A percentile compares a stretch with the other conserved stretches of the same genome.
phyloP scores from a whole-genome alignment of 2,888 invertebrate genomes.

The Orchesella flavescens region DNA sequence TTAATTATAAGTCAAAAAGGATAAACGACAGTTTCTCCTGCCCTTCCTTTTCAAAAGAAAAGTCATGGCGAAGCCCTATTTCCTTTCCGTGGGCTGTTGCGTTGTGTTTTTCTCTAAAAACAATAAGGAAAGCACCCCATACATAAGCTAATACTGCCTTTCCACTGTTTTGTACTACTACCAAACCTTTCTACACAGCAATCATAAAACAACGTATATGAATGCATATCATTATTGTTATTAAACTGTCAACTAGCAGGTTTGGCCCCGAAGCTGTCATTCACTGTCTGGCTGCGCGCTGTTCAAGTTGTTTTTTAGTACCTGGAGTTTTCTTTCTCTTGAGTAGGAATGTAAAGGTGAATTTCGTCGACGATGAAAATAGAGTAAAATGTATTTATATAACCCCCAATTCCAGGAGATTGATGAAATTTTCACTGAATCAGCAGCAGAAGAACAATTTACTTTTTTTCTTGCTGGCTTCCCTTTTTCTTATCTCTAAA shows the following conservation, averaged over 20 bases:
- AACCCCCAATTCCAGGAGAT: constrained; percentile 6
- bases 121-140: neutral
- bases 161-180: no score
- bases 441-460: constrained; percentile 8
- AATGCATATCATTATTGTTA: constrained; percentile 50
- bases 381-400: neutral
- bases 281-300: constrained; percentile 1
- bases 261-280: constrained; percentile 37
- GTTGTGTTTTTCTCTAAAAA: constrained; percentile 17
- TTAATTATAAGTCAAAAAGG: constrained; percentile 51
- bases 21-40: constrained; percentile 27
- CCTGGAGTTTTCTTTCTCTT: neutral
- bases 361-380: no score
- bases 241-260: constrained; percentile 55
- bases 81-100: neutral
- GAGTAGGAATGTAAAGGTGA: neutral
- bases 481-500: neutral
- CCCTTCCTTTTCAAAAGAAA: constrained; percentile 1
- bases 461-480: constrained; percentile 7
- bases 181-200: neutral
- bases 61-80: neutral
- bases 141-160: no score
- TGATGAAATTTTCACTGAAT: constrained; percentile 15
- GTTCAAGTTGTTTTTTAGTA: neutral
- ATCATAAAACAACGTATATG: neutral